phyloP scores from a whole-genome alignment of 2,888 invertebrate species.

The Orgyia antiqua region DNA sequence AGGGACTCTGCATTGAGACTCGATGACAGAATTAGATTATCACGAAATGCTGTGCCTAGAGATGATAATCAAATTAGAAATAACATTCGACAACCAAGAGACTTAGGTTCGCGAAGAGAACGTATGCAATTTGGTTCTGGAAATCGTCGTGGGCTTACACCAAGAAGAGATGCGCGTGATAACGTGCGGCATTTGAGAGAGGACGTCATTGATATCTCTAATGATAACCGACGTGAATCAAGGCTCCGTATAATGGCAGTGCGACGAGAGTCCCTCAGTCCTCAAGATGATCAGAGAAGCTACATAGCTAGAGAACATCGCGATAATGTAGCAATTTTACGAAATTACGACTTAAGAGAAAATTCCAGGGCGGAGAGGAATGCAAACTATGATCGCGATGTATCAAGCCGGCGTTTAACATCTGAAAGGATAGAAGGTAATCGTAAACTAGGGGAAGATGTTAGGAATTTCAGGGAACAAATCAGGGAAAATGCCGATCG shows the following conservation, averaged over 20 bases:
- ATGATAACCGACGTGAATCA: constrained; percentile 3
- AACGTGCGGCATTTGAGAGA: constrained; percentile 5
- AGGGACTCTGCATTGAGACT: constrained; percentile 6
- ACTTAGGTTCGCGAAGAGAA: constrained; percentile 4
- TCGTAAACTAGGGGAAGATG: constrained; percentile 6
- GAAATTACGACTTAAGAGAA: too few species aligned
- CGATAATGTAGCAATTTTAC: constrained; percentile 4
- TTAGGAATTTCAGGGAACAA: constrained; percentile 5
- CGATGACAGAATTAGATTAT: constrained; percentile 8
- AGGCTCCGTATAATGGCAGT: constrained; percentile 7
- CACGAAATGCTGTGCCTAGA: constrained; percentile 5
- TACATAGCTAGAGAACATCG: constrained; percentile 9
- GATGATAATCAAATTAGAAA: constrained; percentile 4
- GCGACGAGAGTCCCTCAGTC: constrained; percentile 9
- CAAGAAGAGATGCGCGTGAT: constrained; percentile 7
- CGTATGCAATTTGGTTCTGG: constrained; percentile 4
- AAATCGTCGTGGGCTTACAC: constrained; percentile 4
- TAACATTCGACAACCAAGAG: constrained; percentile 5
- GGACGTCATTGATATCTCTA: constrained; percentile 1
- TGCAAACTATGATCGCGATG: constrained; percentile 2
- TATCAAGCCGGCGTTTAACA: constrained; percentile 1
- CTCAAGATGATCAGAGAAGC: too few species aligned
- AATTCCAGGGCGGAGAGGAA: constrained; percentile 4
- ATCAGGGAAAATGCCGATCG: constrained; percentile 5
- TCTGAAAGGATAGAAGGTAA: constrained; percentile 5